Conservation (phyloP, 2,797 vertebrate genomes). For the Leptatherina wallacei region DNA sequence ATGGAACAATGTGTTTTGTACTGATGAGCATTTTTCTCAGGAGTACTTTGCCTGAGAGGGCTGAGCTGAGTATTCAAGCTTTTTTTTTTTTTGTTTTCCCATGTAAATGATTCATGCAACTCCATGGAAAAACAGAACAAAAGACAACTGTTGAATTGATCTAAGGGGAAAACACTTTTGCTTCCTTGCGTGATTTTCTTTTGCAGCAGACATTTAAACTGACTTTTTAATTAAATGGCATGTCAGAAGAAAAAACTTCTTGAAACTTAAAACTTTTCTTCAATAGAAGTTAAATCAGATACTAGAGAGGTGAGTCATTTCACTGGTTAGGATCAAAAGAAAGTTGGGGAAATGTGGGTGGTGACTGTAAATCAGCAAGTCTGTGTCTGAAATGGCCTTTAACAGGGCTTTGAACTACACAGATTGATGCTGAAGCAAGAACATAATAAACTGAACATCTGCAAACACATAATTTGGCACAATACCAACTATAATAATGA, state of each 20-base stretch:
- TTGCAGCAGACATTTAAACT: not conserved
- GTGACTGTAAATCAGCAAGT: constrained; percentile 3
- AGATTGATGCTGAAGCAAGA: not conserved
- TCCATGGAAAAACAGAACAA: not conserved
- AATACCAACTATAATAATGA: not conserved
- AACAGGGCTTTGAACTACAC: not conserved
- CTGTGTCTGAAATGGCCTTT: constrained; percentile 2
- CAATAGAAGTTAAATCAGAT: too few relatives aligned
- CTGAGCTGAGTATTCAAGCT: not conserved
- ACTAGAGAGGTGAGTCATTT: constrained; percentile 9
- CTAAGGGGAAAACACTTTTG: not conserved
- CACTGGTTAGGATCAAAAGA: constrained; percentile 1
- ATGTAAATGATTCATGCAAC: not conserved
- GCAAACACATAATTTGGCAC: not conserved
- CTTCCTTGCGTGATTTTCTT: not conserved
- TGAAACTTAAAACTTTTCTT: too few relatives aligned
- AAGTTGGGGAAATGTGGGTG: not conserved
- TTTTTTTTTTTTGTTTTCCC: not conserved
- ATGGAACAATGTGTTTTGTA: not conserved
- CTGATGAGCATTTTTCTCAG: not conserved
- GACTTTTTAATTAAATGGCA: not conserved
- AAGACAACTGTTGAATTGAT: not conserved
- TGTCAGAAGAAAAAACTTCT: not conserved
- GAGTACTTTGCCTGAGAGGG: not conserved
- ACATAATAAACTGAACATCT: not conserved